Percentiles rank a stretch among this genome's conserved stretches.
These are phyloP conservation scores for Boulengeromyrus knoepffleri DNA, from an alignment of 2,113 vertebrate species.

Conservation along the genomic window DNA sequence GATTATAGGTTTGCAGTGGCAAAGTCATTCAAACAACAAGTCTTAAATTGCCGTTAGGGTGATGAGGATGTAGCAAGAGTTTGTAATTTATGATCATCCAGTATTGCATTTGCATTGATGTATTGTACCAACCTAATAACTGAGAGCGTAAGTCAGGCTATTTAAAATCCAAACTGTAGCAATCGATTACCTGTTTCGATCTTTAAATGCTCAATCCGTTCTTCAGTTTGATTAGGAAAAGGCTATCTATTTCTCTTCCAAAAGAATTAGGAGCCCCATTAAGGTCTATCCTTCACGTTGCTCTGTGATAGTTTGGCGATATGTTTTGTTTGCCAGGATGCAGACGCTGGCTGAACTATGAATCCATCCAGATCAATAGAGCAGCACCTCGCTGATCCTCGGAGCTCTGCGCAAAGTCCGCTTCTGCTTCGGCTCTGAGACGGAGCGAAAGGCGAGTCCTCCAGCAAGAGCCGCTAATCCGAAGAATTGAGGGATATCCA, in stretches of 20 bases:
- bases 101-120: neutral
- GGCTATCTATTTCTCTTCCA: conserved; percentile 33
- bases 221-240: conserved; percentile 13
- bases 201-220: conserved; percentile 27
- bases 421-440: conserved; percentile 20
- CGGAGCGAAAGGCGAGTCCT: conserved; percentile 8
- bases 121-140: neutral
- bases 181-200: conserved; percentile 24
- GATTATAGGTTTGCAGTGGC: neutral
- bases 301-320: conserved; percentile 28
- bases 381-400: conserved; percentile 39
- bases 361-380: conserved; percentile 47
- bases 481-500: neutral
- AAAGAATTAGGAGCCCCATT: conserved; percentile 44
- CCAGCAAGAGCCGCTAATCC: conserved; percentile 25
- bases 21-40: neutral
- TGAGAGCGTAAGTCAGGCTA: neutral
- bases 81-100: neutral
- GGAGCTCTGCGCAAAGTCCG: conserved; percentile 52
- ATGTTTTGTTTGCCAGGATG: neutral
- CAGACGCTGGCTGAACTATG: conserved; percentile 26
- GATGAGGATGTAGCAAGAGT: neutral
- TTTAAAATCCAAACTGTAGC: neutral
- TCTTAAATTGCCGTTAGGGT: neutral
- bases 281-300: conserved; percentile 15